Evolutionary conservation across 2,797 vertebrate genomes (phyloP).

Genomic region (Philypnodon macrostomus): DNA sequence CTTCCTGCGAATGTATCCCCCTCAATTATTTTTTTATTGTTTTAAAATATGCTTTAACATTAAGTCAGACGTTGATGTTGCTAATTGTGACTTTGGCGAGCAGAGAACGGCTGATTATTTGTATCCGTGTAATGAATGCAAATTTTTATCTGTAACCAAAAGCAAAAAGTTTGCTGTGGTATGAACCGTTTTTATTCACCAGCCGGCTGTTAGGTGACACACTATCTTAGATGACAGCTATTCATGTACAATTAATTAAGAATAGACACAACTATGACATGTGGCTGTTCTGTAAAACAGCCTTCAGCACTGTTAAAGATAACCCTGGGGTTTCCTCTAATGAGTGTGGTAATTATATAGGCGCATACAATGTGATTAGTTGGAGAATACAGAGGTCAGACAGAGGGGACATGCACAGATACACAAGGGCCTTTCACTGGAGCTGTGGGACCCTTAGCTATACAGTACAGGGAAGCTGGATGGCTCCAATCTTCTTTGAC

Average conservation of each 20-base stretch:
- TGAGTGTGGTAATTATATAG: conserved; percentile 45
- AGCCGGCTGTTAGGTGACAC: background rate
- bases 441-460: conserved; percentile 21
- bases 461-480: conserved; percentile 37
- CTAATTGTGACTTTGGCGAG: background rate
- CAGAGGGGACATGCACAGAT: conserved; percentile 23
- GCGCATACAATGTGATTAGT: conserved; percentile 51
- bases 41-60: no score
- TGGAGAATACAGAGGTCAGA: conserved; percentile 39
- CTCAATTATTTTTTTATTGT: no score
- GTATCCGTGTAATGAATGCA: background rate
- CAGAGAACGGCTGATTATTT: background rate
- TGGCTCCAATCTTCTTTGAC: conserved; percentile 32
- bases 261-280: conserved; percentile 14
- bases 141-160: background rate
- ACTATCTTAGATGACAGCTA: background rate
- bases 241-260: conserved; percentile 44
- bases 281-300: conserved; percentile 8
- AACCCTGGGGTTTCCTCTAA: conserved; percentile 47
- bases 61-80: no score
- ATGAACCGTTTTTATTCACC: conserved; percentile 6
- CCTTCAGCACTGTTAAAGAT: conserved; percentile 31
- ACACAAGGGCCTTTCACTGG: conserved; percentile 6
- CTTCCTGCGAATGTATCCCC: no score
- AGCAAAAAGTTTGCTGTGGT: no score